phyloP scores from a whole-genome alignment of 2,888 invertebrate species.

The Lathronympha strigana region DNA sequence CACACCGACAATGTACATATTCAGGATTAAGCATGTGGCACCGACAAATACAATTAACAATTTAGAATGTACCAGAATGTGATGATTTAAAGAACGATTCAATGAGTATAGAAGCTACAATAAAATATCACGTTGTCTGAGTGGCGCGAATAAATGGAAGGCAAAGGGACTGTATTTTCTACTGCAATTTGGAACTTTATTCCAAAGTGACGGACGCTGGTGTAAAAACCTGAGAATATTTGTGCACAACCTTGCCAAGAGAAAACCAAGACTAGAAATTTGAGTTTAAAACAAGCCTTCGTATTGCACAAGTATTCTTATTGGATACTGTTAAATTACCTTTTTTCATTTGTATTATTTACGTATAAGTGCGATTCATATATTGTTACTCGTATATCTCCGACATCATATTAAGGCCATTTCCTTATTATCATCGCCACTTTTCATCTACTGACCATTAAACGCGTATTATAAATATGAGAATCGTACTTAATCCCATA shows the following conservation, averaged over 20 bases:
- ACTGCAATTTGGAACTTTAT: too few relatives aligned
- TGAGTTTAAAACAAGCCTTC: not conserved
- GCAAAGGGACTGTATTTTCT: too few relatives aligned
- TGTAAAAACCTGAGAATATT: not conserved
- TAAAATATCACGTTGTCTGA: constrained; percentile 13
- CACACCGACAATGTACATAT: constrained; percentile 6
- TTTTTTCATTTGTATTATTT: not conserved
- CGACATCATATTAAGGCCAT: too few relatives aligned
- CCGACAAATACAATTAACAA: constrained; percentile 69
- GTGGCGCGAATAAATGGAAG: constrained; percentile 5
- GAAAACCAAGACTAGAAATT: not conserved
- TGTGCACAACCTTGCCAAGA: constrained; percentile 1
- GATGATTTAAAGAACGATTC: constrained; percentile 42
- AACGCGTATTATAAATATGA: not conserved
- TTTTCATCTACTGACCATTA: not conserved
- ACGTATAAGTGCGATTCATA: not conserved
- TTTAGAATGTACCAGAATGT: constrained; percentile 23
- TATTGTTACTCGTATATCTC: too few relatives aligned
- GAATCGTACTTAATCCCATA: not conserved
- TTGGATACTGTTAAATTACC: not conserved
- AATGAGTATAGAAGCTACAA: constrained; percentile 39
- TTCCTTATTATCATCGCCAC: not conserved
- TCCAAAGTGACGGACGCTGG: too few relatives aligned
- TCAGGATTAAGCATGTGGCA: constrained; percentile 66
- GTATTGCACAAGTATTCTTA: constrained; percentile 8